Percentiles rank a stretch among this genome's conserved stretches.
Conservation (phyloP, 2,113 vertebrate species). For the Mus pahari region DNA sequence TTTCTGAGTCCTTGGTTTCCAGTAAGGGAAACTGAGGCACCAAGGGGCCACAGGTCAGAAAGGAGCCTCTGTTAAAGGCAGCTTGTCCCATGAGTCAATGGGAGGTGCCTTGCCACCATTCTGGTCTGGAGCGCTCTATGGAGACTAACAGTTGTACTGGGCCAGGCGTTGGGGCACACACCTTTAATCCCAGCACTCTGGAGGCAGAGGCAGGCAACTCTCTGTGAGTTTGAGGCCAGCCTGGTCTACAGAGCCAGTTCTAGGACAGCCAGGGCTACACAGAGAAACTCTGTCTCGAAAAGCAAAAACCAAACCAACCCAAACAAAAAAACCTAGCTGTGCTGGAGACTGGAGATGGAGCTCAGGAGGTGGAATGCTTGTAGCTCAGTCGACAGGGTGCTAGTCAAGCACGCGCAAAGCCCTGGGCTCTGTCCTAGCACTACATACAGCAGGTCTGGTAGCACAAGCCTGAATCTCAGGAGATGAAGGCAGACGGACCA, state of each 20-base stretch:
- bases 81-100: background rate
- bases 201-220: background rate
- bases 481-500: background rate
- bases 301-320: background rate
- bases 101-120: background rate
- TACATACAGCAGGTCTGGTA: background rate
- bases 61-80: too few species aligned
- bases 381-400: background rate
- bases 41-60: background rate
- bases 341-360: background rate
- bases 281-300: background rate
- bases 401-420: background rate
- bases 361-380: background rate
- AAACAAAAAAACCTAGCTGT: background rate
- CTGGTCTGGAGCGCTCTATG: background rate
- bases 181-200: background rate
- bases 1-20: background rate
- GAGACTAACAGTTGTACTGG: background rate
- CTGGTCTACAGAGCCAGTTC: background rate
- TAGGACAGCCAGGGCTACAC: background rate
- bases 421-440: too few species aligned
- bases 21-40: conserved; percentile 12
- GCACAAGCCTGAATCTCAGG: background rate
- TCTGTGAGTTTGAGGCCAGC: background rate
- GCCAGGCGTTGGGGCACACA: background rate